phyloP scores from a whole-genome alignment of 2,888 invertebrate species.

The Mythimna impura region DNA sequence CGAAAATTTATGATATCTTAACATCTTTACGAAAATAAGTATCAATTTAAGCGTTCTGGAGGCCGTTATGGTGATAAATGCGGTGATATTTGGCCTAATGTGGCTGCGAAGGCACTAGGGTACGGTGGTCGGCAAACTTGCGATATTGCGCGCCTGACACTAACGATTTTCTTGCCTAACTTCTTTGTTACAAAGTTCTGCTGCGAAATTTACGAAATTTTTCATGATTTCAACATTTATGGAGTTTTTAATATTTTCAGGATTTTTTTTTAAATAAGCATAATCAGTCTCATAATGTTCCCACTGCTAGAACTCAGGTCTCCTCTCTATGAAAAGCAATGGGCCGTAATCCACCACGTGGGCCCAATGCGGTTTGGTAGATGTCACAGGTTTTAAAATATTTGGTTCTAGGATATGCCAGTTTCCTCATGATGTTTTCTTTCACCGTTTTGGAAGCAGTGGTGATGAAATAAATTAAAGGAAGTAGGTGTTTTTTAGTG shows the following conservation, averaged over 20 bases:
- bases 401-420: too few relatives aligned
- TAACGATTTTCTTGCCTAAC: conserved; percentile 59
- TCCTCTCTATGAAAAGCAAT: too few relatives aligned
- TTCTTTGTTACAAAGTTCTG: conserved; percentile 47
- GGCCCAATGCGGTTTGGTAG: too few relatives aligned
- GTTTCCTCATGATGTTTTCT: too few relatives aligned
- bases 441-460: too few relatives aligned
- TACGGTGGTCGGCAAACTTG: conserved; percentile 53
- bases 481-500: too few relatives aligned
- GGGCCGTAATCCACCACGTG: too few relatives aligned
- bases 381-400: too few relatives aligned
- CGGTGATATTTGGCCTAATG: conserved; percentile 64
- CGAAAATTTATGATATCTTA: conserved; percentile 34
- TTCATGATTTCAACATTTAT: not conserved
- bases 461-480: too few relatives aligned
- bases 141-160: conserved; percentile 51
- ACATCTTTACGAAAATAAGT: conserved; percentile 55
- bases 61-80: conserved; percentile 53
- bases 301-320: too few relatives aligned
- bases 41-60: conserved; percentile 44
- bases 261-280: too few relatives aligned
- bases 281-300: too few relatives aligned
- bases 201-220: not conserved
- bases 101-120: conserved; percentile 62
- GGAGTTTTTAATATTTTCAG: not conserved